Evolutionary conservation across 2,888 invertebrate genomes (phyloP).

Genomic region (Drosophila quinaria): DNA sequence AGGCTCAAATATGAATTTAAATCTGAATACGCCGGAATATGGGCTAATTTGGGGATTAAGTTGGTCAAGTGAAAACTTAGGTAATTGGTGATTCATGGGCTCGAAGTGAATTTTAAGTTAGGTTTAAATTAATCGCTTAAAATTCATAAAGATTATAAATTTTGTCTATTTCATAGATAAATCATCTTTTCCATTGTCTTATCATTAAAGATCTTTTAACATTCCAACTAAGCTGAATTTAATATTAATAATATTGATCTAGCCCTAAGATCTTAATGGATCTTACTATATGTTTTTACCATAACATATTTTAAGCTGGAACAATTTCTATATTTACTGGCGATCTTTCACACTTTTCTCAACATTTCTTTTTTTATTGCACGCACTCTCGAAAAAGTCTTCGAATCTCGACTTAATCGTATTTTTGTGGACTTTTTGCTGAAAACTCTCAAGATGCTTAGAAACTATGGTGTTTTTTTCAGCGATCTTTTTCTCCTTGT

Average conservation of each 20-base stretch:
- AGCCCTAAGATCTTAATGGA: background rate
- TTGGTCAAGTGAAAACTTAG: background rate
- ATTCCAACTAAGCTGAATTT: no score
- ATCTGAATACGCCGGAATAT: background rate
- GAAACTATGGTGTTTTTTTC: background rate
- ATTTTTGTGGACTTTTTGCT: background rate
- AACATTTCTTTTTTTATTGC: background rate
- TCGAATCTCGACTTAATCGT: background rate
- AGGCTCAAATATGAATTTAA: background rate
- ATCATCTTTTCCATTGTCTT: no score
- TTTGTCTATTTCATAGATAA: no score
- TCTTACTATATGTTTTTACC: background rate
- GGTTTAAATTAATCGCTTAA: no score
- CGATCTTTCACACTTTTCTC: background rate
- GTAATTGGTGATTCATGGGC: background rate
- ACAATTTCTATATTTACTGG: background rate
- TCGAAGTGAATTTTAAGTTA: background rate
- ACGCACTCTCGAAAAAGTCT: background rate
- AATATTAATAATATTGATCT: no score
- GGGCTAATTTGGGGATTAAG: constrained; percentile 1
- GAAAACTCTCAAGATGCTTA: background rate
- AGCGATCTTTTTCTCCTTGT: background rate
- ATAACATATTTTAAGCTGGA: background rate
- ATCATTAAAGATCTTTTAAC: no score
- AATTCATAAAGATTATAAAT: no score